A percentile compares a stretch with the other conserved stretches of the same genome.
Evolutionary conservation across 2,888 invertebrate genomes (phyloP).

Genomic region (Tuberolachnus salignus): DNA sequence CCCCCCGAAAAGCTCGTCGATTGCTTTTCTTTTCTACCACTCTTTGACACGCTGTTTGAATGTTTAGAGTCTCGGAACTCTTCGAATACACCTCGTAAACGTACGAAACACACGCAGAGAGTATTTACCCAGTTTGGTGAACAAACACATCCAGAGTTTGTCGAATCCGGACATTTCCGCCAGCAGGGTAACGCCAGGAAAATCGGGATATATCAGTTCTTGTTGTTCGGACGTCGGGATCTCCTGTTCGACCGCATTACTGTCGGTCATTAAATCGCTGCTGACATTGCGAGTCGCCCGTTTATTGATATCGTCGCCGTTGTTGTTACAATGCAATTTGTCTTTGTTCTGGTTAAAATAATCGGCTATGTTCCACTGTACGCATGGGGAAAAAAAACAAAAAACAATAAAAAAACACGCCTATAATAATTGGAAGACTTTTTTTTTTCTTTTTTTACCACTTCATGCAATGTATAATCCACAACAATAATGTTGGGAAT

Average conservation of each 20-base stretch:
- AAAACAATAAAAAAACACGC: conserved; percentile 16
- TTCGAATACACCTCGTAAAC: too few relatives aligned
- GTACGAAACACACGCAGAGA: too few relatives aligned
- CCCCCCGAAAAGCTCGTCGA: too few relatives aligned
- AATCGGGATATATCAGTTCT: conserved; percentile 74
- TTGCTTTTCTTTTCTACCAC: too few relatives aligned
- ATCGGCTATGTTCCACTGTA: conserved; percentile 98
- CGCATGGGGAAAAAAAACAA: too few relatives aligned
- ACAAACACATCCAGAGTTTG: conserved; percentile 95
- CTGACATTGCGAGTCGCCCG: background rate
- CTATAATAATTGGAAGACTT: too few relatives aligned
- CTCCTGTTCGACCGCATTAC: background rate
- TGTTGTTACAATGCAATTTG: conserved; percentile 67
- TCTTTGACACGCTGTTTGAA: too few relatives aligned
- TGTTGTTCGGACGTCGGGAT: background rate
- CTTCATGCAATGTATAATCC: background rate
- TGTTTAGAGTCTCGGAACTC: too few relatives aligned
- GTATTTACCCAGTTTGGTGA: conserved; percentile 75
- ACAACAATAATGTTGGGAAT: background rate
- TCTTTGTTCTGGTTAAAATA: conserved; percentile 95
- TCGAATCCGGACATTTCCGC: conserved; percentile 84
- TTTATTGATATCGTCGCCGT: background rate
- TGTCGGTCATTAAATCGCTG: background rate
- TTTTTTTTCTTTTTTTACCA: background rate
- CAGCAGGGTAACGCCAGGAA: conserved; percentile 73